Percentiles rank a stretch among this genome's conserved stretches.
These are phyloP conservation scores for Dasyornis broadbenti DNA, from an alignment of 2,113 vertebrate genomes.

Conservation along the genomic window DNA sequence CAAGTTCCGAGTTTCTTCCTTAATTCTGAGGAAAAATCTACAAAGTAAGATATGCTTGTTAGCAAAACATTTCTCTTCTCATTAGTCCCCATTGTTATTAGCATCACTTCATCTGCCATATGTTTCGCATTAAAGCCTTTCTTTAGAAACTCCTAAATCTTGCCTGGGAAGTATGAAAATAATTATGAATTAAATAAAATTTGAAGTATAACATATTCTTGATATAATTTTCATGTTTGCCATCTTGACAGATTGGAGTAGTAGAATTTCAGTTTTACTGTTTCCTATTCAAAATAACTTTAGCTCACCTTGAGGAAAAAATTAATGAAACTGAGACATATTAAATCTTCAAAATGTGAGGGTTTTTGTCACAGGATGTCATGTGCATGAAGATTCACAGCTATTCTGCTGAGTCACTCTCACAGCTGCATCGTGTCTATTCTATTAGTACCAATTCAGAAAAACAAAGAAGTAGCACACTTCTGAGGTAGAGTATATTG, in stretches of 20 bases:
- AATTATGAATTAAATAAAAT: background rate
- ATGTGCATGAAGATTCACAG: background rate
- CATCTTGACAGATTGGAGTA: background rate
- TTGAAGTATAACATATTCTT: background rate
- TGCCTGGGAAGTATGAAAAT: background rate
- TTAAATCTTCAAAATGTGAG: background rate
- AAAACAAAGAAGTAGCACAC: background rate
- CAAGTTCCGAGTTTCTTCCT: background rate
- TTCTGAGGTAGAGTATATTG: background rate
- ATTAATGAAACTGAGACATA: background rate
- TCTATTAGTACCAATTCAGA: background rate
- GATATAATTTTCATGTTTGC: background rate
- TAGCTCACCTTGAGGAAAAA: background rate
- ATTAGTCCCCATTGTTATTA: background rate
- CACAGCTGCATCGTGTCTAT: background rate
- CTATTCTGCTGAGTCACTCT: constrained; percentile 20
- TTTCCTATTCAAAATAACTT: background rate
- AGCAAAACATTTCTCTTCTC: background rate
- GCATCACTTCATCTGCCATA: background rate
- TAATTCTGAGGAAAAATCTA: background rate
- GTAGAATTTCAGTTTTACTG: background rate
- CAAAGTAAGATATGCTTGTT: background rate
- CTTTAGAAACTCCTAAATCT: background rate
- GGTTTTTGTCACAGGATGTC: constrained; percentile 9
- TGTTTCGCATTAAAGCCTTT: background rate